Conservation (phyloP, 2,888 invertebrate genomes). For the Cephus sareptanus region DNA sequence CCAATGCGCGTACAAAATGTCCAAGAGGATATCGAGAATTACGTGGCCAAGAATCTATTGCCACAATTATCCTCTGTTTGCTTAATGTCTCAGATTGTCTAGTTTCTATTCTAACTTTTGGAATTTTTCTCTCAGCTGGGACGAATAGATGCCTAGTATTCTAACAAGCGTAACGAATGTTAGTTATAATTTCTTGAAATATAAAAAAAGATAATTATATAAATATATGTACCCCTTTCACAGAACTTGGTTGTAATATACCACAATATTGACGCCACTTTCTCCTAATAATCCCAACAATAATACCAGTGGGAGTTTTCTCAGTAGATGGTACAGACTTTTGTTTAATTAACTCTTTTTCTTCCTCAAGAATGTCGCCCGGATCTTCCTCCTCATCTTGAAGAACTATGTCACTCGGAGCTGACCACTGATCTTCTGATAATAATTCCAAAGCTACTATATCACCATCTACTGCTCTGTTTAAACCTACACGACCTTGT, state of each 20-base stretch:
- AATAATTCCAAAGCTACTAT: slow-evolving; percentile 91
- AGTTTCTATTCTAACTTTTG: slow-evolving; percentile 95
- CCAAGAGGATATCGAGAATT: slow-evolving; percentile 94
- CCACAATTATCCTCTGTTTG: slow-evolving; percentile 91
- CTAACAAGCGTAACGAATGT: slow-evolving; percentile 43
- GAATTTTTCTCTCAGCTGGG: slow-evolving; percentile 93
- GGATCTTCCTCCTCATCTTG: slow-evolving; percentile 81
- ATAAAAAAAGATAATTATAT: not conserved
- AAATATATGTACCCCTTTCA: slow-evolving; percentile 69
- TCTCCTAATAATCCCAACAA: slow-evolving; percentile 95
- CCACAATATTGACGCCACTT: slow-evolving; percentile 99
- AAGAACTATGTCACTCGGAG: slow-evolving; percentile 86
- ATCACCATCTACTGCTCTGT: slow-evolving; percentile 95
- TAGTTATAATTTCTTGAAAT: not conserved
- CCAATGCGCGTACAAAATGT: slow-evolving; percentile 94
- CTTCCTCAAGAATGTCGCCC: slow-evolving; percentile 76
- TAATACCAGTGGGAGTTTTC: slow-evolving; percentile 72
- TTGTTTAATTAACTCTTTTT: slow-evolving; percentile 59
- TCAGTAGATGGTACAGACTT: slow-evolving; percentile 43
- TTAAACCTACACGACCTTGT: slow-evolving; percentile 87
- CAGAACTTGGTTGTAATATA: slow-evolving; percentile 82
- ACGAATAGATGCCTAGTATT: slow-evolving; percentile 84
- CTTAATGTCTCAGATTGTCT: slow-evolving; percentile 85
- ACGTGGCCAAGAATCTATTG: slow-evolving; percentile 96
- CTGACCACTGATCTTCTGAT: slow-evolving; percentile 89